Evolutionary conservation across 1,140 invertebrate species (phyloP).

Genomic region (Glossosoma conforme): DNA sequence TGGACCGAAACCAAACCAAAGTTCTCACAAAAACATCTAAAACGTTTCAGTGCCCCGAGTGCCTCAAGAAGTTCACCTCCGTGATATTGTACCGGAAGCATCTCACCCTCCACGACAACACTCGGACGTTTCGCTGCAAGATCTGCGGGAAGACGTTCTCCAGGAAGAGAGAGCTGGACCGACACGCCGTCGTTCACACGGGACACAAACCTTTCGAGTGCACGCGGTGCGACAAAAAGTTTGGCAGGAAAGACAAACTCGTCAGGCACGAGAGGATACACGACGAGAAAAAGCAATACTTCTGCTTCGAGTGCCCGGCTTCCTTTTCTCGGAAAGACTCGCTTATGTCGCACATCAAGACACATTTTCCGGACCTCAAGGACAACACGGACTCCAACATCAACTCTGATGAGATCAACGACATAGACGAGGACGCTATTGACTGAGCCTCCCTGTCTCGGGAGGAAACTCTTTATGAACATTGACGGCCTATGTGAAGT

Average conservation of each 20-base stretch:
- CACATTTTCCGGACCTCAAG: constrained; percentile 43
- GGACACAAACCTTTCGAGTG: constrained; percentile 58
- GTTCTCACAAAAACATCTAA: constrained; percentile 42
- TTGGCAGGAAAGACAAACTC: constrained; percentile 61
- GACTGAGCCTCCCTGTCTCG: no score
- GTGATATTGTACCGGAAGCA: constrained; percentile 46
- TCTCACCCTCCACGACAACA: constrained; percentile 45
- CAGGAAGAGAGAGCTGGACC: constrained; percentile 58
- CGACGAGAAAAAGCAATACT: constrained; percentile 51
- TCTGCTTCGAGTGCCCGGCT: constrained; percentile 52
- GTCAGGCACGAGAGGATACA: constrained; percentile 59
- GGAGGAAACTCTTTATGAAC: no score
- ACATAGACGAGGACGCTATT: constrained; percentile 14
- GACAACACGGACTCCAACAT: constrained; percentile 25
- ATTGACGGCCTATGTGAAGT: no score
- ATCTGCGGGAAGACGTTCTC: constrained; percentile 60
- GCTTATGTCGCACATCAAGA: constrained; percentile 53
- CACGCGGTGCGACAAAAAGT: constrained; percentile 57
- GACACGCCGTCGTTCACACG: constrained; percentile 57
- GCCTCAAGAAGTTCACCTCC: constrained; percentile 50
- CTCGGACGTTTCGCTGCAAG: constrained; percentile 50
- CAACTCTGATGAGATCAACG: constrained; percentile 10
- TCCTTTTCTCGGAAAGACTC: constrained; percentile 52
- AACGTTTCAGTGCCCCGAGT: constrained; percentile 49
- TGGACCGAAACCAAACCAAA: no score